Base-by-base conservation (phyloP, 92 coral and sea anemone genomes). In the Porites divaricata region DNA sequence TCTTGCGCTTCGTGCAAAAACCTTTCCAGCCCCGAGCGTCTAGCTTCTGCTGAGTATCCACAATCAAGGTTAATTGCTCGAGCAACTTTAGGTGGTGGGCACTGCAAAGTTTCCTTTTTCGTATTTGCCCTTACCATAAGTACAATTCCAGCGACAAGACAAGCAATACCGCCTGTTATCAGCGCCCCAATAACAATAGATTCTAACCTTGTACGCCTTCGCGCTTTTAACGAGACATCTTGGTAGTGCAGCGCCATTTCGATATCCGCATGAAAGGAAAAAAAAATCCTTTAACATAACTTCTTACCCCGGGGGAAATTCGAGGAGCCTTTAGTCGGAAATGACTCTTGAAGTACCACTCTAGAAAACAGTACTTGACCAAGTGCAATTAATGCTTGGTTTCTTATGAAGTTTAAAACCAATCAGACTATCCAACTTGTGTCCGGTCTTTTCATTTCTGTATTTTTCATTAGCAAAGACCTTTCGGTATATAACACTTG, bases 141-240 rank as follows among this genome's bases (percentile, higher is more conserved):
- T 0, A 85, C 89, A 28, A 91, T 84, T 5, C 94, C 94, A 28
- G 94, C 91, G 12, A 80, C 81, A 59, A 91, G 81, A 69, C 94
- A 91, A 49, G 86, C 90, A 9, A 91, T 69, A 1, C 94, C 94
- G n/a, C 78, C 87, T 11, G 85, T 51, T 9, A 91, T 79, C 20
- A 87, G 75, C 21, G 89, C 94, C n/a, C 63, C 88, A 12, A 90
- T 89, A 9, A 91, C 74, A 57, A 22, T 24, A 6, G 85, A 81
- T 48, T 81, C 85, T 15, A 77, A 81, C 45, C 85, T 58, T 8
- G 78, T 81, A 22, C 85, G 85, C 45, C 85, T 70, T 61, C 78
- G 73, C 22, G 71, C 21, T 35, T 35, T 35, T 28, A 81, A 54
- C 22, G 68, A 69, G 59, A 81, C 85, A 17, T 81, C 78, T 72